A percentile compares a stretch with the other conserved stretches of the same genome.
These are phyloP conservation scores for Trichechus manatus DNA, from an alignment of 2,113 vertebrate genomes.

Conservation along the genomic window DNA sequence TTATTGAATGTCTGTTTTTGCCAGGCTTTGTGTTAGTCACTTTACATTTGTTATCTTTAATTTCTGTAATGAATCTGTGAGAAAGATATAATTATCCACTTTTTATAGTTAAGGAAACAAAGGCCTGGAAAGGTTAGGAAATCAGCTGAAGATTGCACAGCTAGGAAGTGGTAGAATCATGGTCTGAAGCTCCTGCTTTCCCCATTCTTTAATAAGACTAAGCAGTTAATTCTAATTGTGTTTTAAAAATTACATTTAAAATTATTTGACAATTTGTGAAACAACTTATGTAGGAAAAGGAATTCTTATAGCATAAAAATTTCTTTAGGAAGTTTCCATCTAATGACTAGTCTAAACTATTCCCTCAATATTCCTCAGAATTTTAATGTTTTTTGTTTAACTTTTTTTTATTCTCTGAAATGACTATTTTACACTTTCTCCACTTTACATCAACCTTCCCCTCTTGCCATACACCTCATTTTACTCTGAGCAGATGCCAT, in stretches of 20 bases:
- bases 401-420: not conserved
- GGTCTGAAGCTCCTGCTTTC: not conserved
- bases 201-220: not conserved
- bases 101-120: conserved; percentile 25
- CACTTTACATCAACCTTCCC: not conserved
- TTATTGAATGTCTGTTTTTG: not conserved
- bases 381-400: conserved; percentile 21
- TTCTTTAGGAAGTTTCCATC: conserved; percentile 13
- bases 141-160: not conserved
- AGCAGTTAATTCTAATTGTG: conserved; percentile 35
- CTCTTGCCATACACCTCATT: not conserved
- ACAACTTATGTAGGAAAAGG: conserved; percentile 38
- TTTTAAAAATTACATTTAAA: conserved; percentile 48
- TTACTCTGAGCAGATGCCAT: not conserved
- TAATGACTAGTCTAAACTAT: conserved; percentile 37
- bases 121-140: conserved; percentile 36
- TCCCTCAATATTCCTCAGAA: conserved; percentile 15
- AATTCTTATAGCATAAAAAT: conserved; percentile 16
- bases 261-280: conserved; percentile 10
- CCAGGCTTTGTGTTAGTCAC: conserved; percentile 56
- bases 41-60: conserved; percentile 32
- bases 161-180: not conserved
- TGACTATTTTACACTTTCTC: not conserved
- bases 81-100: conserved; percentile 25
- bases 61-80: conserved; percentile 3